Evolutionary conservation across 1,140 invertebrate genomes (phyloP).

Genomic region (Zelostemma sp.): DNA sequence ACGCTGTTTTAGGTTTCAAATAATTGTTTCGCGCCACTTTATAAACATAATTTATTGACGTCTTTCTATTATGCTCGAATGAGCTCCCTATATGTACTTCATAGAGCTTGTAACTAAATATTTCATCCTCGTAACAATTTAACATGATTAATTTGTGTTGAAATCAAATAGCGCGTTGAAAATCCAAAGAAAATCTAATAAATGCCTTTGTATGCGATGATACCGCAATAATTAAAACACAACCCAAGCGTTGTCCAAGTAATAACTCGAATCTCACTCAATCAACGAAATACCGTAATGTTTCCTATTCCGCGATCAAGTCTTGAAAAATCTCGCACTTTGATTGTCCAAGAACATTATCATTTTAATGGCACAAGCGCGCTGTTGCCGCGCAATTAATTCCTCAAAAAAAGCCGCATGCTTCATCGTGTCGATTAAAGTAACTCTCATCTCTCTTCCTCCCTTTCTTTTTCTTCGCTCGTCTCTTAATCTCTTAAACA

Average conservation of each 20-base stretch:
- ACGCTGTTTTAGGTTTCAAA: no score
- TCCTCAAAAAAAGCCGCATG: slow-evolving; percentile 45
- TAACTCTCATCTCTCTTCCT: slow-evolving; percentile 10
- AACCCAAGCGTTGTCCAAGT: slow-evolving; percentile 29
- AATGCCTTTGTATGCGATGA: no score
- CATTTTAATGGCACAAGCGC: slow-evolving; percentile 62
- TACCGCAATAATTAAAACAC: slow-evolving; percentile 34
- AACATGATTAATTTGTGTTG: no score
- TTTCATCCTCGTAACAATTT: no score
- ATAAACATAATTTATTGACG: no score
- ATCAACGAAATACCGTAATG: slow-evolving; percentile 62
- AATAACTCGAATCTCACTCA: slow-evolving; percentile 46
- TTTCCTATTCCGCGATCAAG: slow-evolving; percentile 14
- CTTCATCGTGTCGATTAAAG: slow-evolving; percentile 33
- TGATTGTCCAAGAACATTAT: slow-evolving; percentile 59
- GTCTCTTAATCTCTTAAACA: slow-evolving; percentile 5
- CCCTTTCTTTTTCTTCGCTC: slow-evolving; percentile 7
- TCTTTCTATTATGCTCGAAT: no score
- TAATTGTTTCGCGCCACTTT: no score
- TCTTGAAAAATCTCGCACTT: slow-evolving; percentile 24
- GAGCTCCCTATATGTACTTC: no score
- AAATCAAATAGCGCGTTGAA: no score
- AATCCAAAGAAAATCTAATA: no score
- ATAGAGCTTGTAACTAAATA: no score
- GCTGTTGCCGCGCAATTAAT: slow-evolving; percentile 55